A percentile compares a stretch with the other conserved stretches of the same genome.
Evolutionary conservation across 1,140 invertebrate species (phyloP).

Genomic region (Frieseomelitta varia): DNA sequence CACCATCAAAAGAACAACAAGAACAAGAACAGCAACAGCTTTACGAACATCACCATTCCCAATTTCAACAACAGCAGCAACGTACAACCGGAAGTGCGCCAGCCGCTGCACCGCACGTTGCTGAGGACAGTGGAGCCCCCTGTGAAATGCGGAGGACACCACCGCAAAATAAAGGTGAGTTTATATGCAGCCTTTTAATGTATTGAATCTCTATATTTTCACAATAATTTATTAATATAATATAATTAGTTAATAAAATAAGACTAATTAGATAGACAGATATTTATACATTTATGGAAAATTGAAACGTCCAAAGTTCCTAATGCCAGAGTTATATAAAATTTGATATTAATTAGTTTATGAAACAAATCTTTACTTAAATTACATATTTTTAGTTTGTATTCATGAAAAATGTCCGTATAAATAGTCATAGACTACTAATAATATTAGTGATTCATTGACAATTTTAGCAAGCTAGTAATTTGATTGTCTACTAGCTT

Average conservation of each 20-base stretch:
- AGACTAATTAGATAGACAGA: not conserved
- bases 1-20: slow-evolving; percentile 53
- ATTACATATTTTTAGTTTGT: not conserved
- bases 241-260: not conserved
- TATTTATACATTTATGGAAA: not conserved
- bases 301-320: not conserved
- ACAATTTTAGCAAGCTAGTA: not conserved
- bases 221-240: not conserved
- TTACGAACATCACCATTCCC: slow-evolving; percentile 59
- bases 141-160: slow-evolving; percentile 81
- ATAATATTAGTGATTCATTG: not conserved
- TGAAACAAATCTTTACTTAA: not conserved
- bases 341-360: not conserved
- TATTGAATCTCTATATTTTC: not conserved
- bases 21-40: slow-evolving; percentile 45
- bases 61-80: slow-evolving; percentile 65
- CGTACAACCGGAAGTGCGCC: slow-evolving; percentile 59
- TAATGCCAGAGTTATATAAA: not conserved
- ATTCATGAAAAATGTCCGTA: not conserved
- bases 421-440: not conserved
- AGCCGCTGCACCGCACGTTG: slow-evolving; percentile 58
- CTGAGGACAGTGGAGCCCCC: slow-evolving; percentile 74
- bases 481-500: too few species aligned
- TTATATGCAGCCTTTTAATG: not conserved
- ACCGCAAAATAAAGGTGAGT: slow-evolving; percentile 80